Evolutionary conservation across 2,888 invertebrate species (phyloP), one percentile per base, ranked within the genome.

Genomic region (Geophilus truncorum): DNA sequence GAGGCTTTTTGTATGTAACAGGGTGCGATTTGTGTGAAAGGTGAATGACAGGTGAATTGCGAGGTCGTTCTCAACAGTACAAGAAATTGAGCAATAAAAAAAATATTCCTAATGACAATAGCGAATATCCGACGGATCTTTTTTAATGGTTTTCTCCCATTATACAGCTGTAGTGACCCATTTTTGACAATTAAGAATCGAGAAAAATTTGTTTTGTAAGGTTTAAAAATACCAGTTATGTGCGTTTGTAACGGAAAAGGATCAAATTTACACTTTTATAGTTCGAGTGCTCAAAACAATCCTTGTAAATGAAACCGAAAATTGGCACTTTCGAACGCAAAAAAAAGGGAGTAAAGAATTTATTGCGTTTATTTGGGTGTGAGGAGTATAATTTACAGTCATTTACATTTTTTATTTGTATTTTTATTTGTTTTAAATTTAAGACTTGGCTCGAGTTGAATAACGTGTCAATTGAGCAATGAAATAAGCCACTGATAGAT

Each of bases 41-140:
- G 57, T 62, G 57, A 62, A 62, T 62, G 57, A 62, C 57, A 62
- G 57, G 57, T 62, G 57, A 62, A 62, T 62, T 62, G 57, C 21
- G 57, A 62, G 57, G 57, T 62, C 57, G 57, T 62, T 62, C 40
- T 40, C 40, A 40, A 40, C 40, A 40, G n/a, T 40, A 40, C 40
- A 40, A 40, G 5, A 40, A 9, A 21, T 62, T 62, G 18, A 62
- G 57, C 23, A 62, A 62, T 62, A 62, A 62, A 40, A 62, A 57
- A 62, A 62, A 62, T 62, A 23, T 62, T 23, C 21, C 7, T 62
- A 23, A 62, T 62, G 57, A 23, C 57, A 62, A 23, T 62, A 21
- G n/a, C n/a, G 57, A 62, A 62, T 62, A 23, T 62, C 57, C 57
- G 23, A n/a, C 40, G 40, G 40, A 40, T 40, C n/a, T 40, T 40